Conservation (phyloP, 2,113 vertebrate species). For the Sphaerodactylus townsendi region DNA sequence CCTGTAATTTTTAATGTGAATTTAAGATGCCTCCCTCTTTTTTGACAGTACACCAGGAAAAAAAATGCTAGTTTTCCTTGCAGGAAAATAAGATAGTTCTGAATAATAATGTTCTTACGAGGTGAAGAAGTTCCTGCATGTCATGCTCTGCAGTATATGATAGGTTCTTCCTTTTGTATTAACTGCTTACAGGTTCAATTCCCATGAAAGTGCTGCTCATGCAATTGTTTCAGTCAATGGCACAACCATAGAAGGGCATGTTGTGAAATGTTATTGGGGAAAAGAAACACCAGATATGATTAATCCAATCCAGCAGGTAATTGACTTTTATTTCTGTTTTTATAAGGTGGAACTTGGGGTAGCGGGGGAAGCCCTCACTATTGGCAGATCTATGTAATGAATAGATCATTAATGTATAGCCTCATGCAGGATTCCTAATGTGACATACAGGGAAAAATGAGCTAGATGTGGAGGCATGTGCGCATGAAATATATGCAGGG, state of each 20-base stretch:
- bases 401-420: background rate
- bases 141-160: background rate
- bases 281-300: slow-evolving; percentile 95
- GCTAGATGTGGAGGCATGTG: background rate
- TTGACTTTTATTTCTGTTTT: slow-evolving; percentile 8
- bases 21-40: no score
- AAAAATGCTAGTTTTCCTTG: no score
- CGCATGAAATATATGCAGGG: no score
- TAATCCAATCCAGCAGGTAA: slow-evolving; percentile 89
- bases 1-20: no score
- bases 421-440: background rate
- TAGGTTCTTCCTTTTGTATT: accelerated
- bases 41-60: no score
- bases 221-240: slow-evolving; percentile 98
- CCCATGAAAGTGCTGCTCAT: slow-evolving; percentile 95
- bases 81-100: no score
- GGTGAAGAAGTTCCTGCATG: no score
- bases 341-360: background rate
- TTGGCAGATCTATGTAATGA: background rate
- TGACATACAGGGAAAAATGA: background rate
- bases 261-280: slow-evolving; percentile 98
- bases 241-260: slow-evolving; percentile 90
- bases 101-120: no score
- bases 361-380: background rate
- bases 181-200: slow-evolving; percentile 82